phyloP scores from a whole-genome alignment of 2,113 vertebrate species.

The Myotis brandtii region DNA sequence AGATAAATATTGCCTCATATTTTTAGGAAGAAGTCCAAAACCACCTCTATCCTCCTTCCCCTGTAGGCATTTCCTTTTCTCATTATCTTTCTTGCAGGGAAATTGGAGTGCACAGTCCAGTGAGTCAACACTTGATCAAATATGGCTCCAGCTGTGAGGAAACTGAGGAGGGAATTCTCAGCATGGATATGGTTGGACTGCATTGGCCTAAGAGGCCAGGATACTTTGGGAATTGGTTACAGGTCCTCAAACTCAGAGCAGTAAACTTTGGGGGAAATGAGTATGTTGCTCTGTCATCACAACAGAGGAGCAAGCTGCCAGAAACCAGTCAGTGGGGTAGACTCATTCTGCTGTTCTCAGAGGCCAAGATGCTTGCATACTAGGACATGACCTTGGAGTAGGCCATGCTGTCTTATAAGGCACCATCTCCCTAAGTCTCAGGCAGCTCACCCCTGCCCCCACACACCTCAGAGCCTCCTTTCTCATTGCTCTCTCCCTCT shows the following conservation, averaged over 20 bases:
- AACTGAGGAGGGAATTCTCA: conserved; percentile 10
- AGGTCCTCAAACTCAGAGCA: not conserved
- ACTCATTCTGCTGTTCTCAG: not conserved
- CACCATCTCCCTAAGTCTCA: not conserved
- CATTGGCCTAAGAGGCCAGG: not conserved
- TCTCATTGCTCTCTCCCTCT: not conserved
- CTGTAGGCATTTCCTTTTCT: conserved; percentile 69
- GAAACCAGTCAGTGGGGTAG: not conserved
- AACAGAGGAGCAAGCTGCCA: not conserved
- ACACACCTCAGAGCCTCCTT: not conserved
- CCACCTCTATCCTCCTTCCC: conserved; percentile 22
- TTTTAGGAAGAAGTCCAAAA: conserved; percentile 63
- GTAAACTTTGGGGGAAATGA: not conserved
- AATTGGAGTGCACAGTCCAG: conserved; percentile 58
- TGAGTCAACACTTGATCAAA: conserved; percentile 70
- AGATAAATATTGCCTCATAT: conserved; percentile 72
- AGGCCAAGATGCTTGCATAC: not conserved
- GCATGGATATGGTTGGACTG: not conserved
- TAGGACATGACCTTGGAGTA: not conserved
- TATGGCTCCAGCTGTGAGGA: conserved; percentile 64
- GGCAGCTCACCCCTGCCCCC: not conserved
- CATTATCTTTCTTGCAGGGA: conserved; percentile 71
- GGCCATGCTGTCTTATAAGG: not conserved
- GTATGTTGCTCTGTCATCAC: not conserved
- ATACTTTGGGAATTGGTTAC: not conserved